Base-by-base conservation (phyloP, 2,797 vertebrate genomes). In the Rousettus madagascariensis region DNA sequence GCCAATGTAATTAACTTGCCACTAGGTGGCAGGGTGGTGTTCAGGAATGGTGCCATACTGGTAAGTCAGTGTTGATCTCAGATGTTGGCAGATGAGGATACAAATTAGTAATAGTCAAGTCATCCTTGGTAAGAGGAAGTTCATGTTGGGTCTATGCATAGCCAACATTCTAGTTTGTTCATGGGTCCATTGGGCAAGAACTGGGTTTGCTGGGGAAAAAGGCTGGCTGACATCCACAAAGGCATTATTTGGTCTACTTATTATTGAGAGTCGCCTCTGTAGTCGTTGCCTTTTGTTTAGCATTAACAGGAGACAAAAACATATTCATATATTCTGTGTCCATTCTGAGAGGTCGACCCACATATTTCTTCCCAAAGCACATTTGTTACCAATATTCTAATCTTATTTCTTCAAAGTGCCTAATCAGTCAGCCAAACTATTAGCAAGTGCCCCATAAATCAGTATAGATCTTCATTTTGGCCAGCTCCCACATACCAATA, bases 11-110 rank as follows among this genome's bases (percentile, higher is more conserved):
- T 55, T 57, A 71, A 68, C 15, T 38, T 78, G 46, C 95, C 84
- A 91, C 94, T 95, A 95, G 94, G 51, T 93, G 91, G 94, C 91
- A 96, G 91, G 77, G 91, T 91, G 87, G 57, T 88, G 86, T 71
- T 72, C 83, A 84, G 87, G 72, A 96, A 95, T 84, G 66, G 87
- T 95, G 71, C 71, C 94, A 95, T 77, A 66, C 55, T 55, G 66
- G 41, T 57, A 68, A 61, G 33, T 66, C 36, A 15, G 2, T 51
- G 49, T 61, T 59, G 55, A 78, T 94, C 26, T 53, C 65, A n/a
- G 68, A 55, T 20, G 8, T 30, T 66, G 77, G 26, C n/a, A 78
- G 63, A 87, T 59, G 43, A 72, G 24, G 46, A 28, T 87, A 66
- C 41, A 78, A n/a, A 65, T 84, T 26, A 61, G 30, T 9, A 26